A percentile compares a stretch with the other conserved stretches of the same genome.
Conservation (phyloP, 1,140 invertebrate genomes). For the Limonius californicus region DNA sequence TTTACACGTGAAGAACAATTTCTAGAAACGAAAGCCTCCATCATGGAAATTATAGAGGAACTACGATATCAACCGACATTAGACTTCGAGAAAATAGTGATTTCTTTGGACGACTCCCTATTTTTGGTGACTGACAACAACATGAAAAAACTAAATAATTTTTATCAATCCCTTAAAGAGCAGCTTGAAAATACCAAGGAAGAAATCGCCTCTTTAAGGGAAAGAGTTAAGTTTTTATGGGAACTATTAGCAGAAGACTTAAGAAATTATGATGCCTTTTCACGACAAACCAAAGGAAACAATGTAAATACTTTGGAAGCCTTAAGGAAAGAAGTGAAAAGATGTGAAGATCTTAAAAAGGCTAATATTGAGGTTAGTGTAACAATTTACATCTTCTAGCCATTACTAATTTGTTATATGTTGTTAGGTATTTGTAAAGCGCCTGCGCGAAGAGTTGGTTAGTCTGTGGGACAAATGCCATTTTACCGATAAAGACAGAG, state of each 20-base stretch:
- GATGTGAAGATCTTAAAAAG: slow-evolving; percentile 59
- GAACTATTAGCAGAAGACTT: neutral
- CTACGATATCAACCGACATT: too few relatives aligned
- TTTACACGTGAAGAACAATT: too few relatives aligned
- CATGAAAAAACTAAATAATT: too few relatives aligned
- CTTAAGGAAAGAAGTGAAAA: slow-evolving; percentile 56
- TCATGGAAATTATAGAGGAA: too few relatives aligned
- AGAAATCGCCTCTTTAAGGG: neutral
- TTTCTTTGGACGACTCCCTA: too few relatives aligned
- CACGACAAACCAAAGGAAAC: slow-evolving; percentile 49
- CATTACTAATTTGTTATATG: neutral
- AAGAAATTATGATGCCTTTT: slow-evolving; percentile 44
- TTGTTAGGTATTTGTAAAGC: slow-evolving; percentile 55
- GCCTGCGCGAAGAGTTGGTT: slow-evolving; percentile 62
- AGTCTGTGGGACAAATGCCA: slow-evolving; percentile 69
- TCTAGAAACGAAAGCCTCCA: too few relatives aligned
- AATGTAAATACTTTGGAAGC: slow-evolving; percentile 50
- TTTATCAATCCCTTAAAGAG: too few relatives aligned
- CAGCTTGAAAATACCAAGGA: too few relatives aligned
- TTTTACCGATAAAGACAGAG: slow-evolving; percentile 56
- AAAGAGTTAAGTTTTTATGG: neutral
- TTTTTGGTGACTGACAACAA: neutral
- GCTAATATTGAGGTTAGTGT: slow-evolving; percentile 56
- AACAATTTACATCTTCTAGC: neutral
- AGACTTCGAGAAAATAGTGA: too few relatives aligned